These are phyloP conservation scores for Habropoda laboriosa DNA, from an alignment of 1,140 invertebrate species.

Conservation along the genomic window DNA sequence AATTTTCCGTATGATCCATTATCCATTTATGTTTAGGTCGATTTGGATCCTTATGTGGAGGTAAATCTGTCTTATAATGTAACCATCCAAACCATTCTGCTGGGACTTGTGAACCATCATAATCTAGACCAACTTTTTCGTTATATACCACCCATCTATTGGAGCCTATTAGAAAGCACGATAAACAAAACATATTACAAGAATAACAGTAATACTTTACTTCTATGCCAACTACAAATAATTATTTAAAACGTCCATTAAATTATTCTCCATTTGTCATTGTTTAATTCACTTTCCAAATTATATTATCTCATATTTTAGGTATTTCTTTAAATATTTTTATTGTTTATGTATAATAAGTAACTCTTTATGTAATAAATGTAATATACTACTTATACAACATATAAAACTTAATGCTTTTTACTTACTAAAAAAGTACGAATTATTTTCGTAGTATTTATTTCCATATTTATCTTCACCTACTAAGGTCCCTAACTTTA, in stretches of 20 bases:
- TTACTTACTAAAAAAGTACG: slow-evolving; percentile 90
- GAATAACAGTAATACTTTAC: too few relatives aligned
- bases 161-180: slow-evolving; percentile 82
- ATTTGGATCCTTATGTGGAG: slow-evolving; percentile 85
- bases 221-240: neutral
- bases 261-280: neutral
- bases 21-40: slow-evolving; percentile 94
- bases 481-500: slow-evolving; percentile 93
- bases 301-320: neutral
- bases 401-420: neutral
- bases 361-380: too few relatives aligned
- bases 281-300: neutral
- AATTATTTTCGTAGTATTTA: slow-evolving; percentile 96
- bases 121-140: slow-evolving; percentile 89
- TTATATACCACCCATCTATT: slow-evolving; percentile 97
- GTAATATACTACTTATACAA: neutral
- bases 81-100: slow-evolving; percentile 95
- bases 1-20: slow-evolving; percentile 90
- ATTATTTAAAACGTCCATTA: neutral
- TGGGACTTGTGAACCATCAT: slow-evolving; percentile 97
- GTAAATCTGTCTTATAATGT: slow-evolving; percentile 88
- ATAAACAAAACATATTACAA: neutral
- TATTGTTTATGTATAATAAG: too few relatives aligned
- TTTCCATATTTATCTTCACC: slow-evolving; percentile 98
- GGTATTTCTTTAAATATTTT: too few relatives aligned